phyloP scores from a whole-genome alignment of 1,140 invertebrate species.

The Helicoverpa armigera region DNA sequence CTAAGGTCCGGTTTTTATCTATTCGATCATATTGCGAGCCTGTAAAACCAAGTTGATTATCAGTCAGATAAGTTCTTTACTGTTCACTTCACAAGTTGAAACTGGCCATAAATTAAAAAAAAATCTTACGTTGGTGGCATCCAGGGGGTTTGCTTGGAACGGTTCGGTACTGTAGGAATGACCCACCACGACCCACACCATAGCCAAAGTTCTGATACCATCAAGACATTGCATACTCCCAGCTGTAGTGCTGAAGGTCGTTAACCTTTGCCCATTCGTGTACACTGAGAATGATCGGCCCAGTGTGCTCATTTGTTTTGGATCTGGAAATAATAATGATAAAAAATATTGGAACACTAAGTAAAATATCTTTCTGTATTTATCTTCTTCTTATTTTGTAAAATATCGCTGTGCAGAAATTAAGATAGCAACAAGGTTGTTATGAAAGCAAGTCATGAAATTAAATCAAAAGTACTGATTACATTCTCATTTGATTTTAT shows the following conservation, averaged over 20 bases:
- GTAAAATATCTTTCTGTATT: too few relatives aligned
- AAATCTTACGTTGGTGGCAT: conserved; percentile 59
- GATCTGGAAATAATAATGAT: conserved; percentile 48
- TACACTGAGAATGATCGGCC: conserved; percentile 67
- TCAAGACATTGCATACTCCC: conserved; percentile 82
- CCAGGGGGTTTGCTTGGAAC: conserved; percentile 55
- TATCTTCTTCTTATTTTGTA: too few relatives aligned
- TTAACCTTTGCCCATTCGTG: conserved; percentile 62
- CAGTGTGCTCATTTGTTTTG: conserved; percentile 50
- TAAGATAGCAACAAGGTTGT: too few relatives aligned
- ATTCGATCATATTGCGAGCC: too few relatives aligned
- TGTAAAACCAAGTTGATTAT: too few relatives aligned
- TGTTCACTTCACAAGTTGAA: too few relatives aligned
- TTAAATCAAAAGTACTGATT: too few relatives aligned
- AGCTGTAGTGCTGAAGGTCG: conserved; percentile 52
- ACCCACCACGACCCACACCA: conserved; percentile 89
- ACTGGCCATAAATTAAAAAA: not conserved
- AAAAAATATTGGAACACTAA: not conserved
- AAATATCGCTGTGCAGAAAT: too few relatives aligned
- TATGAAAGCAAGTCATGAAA: too few relatives aligned
- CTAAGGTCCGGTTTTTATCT: too few relatives aligned
- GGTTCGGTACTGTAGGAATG: conserved; percentile 76
- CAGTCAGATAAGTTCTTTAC: too few relatives aligned
- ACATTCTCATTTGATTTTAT: too few relatives aligned
- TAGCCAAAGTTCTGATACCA: conserved; percentile 88